Percentiles rank a stretch among this genome's conserved stretches.
phyloP scores from a whole-genome alignment of 2,113 vertebrate species.

The Pelecanoides urinatrix region DNA sequence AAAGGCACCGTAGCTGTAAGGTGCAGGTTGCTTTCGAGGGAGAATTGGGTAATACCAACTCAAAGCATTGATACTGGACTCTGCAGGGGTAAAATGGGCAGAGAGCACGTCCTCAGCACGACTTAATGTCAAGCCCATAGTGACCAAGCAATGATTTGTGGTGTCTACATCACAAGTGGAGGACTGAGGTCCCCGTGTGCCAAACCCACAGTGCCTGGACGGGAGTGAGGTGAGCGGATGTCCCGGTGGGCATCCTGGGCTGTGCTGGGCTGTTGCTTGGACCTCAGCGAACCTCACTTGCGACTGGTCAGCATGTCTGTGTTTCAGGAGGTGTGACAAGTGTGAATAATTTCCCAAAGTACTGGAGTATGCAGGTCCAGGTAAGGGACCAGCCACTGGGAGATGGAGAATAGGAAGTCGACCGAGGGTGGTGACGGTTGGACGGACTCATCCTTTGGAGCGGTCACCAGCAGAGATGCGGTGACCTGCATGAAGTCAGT shows the following conservation, averaged over 20 bases:
- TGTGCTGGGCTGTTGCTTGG: neutral
- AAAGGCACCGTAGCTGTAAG: neutral
- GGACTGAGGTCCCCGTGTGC: neutral
- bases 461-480: neutral
- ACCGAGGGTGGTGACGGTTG: fast-evolving
- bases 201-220: neutral
- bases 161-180: neutral
- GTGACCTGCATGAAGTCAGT: neutral
- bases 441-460: neutral
- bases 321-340: neutral
- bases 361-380: neutral
- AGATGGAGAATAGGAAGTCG: neutral
- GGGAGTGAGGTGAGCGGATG: neutral
- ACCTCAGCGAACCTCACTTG: fast-evolving
- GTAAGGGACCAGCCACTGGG: neutral
- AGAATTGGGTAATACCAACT: neutral
- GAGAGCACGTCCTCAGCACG: neutral
- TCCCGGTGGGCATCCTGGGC: fast-evolving
- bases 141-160: neutral
- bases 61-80: neutral
- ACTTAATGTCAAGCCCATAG: neutral
- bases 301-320: neutral
- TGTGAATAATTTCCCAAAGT: neutral
- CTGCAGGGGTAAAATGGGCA: neutral
- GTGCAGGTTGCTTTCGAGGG: fast-evolving